Conservation (phyloP, 2,888 invertebrate genomes). For the Drosophila sordidapex region DNA sequence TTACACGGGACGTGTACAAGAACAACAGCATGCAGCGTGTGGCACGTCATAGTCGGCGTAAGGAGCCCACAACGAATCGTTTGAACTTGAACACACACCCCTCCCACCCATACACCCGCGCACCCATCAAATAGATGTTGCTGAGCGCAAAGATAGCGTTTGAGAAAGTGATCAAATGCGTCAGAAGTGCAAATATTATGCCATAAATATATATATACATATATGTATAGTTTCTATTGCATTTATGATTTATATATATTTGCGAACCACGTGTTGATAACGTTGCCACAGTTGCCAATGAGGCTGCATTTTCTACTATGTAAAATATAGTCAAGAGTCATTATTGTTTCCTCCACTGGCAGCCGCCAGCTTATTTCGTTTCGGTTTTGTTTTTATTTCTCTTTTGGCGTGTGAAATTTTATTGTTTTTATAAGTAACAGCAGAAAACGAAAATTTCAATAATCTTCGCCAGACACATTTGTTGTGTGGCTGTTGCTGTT, state of each 20-base stretch:
- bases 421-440: slow-evolving; percentile 16
- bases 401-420: slow-evolving; percentile 60
- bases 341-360: slow-evolving; percentile 34
- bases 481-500: slow-evolving; percentile 1
- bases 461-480: slow-evolving; percentile 13
- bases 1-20: slow-evolving; percentile 36
- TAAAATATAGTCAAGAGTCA: slow-evolving; percentile 71
- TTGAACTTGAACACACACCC: slow-evolving; percentile 43
- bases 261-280: slow-evolving; percentile 70
- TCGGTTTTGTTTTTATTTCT: slow-evolving; percentile 31
- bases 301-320: slow-evolving; percentile 30
- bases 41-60: slow-evolving; percentile 29
- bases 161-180: slow-evolving; percentile 49
- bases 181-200: slow-evolving; percentile 39
- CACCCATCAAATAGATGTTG: slow-evolving; percentile 1
- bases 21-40: slow-evolving; percentile 18
- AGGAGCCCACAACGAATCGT: slow-evolving; percentile 34
- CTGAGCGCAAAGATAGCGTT: background rate
- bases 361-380: slow-evolving; percentile 23
- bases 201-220: slow-evolving; percentile 1
- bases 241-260: background rate
- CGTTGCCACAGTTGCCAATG: slow-evolving; percentile 41
- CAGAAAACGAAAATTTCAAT: slow-evolving; percentile 7
- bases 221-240: background rate
- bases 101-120: no score